Conservation (phyloP, 2,888 invertebrate genomes). For the Agrochola litura region DNA sequence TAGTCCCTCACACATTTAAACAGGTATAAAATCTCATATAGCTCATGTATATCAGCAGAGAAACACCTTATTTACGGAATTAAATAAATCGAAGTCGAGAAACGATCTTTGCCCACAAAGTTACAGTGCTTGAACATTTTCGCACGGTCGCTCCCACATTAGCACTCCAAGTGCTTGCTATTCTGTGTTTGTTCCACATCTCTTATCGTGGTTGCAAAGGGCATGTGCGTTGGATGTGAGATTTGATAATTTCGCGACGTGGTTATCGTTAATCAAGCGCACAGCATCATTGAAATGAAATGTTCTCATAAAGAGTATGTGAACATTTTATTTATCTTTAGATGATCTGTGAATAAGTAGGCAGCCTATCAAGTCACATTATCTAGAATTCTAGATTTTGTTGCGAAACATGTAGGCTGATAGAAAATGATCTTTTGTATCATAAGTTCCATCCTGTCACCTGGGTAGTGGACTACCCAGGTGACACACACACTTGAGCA, state of each 20-base stretch:
- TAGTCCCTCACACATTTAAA: background rate
- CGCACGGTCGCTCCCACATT: constrained; percentile 28
- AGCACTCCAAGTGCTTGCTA: constrained; percentile 28
- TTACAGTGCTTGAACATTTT: background rate
- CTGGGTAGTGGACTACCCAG: no score
- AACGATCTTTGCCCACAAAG: background rate
- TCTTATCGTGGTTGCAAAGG: constrained; percentile 58
- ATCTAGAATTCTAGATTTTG: constrained; percentile 1
- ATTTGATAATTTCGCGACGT: constrained; percentile 59
- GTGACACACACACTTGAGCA: no score
- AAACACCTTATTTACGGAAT: background rate
- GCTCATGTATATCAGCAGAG: background rate
- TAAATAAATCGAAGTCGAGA: background rate
- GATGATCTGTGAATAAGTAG: constrained; percentile 6
- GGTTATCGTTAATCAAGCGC: constrained; percentile 51
- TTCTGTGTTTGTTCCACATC: constrained; percentile 38
- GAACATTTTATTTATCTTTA: constrained; percentile 26
- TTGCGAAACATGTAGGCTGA: background rate
- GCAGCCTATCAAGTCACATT: background rate
- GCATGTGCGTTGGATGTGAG: constrained; percentile 55
- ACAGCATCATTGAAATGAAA: constrained; percentile 12
- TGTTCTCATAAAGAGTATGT: constrained; percentile 50
- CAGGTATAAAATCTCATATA: background rate
- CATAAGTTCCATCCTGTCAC: no score
- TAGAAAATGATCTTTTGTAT: background rate